Conservation (phyloP, 1,140 invertebrate genomes). For the Drosophila teissieri region DNA sequence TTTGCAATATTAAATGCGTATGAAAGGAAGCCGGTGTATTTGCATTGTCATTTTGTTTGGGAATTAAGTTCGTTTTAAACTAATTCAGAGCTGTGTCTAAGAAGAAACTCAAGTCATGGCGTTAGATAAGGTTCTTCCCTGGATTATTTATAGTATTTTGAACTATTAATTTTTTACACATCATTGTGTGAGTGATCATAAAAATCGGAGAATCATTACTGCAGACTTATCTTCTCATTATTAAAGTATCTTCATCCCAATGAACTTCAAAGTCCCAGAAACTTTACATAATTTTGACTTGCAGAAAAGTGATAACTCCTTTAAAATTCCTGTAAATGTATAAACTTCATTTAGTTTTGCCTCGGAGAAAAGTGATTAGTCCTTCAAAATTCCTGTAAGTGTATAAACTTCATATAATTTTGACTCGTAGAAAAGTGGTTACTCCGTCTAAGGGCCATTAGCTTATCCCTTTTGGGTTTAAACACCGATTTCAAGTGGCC, state of each 20-base stretch:
- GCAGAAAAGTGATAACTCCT: neutral
- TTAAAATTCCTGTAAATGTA: no score
- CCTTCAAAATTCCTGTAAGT: no score
- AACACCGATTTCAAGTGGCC: conserved; percentile 8
- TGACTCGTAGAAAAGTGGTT: neutral
- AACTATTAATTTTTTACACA: no score
- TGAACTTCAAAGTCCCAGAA: no score
- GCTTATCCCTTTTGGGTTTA: conserved; percentile 14
- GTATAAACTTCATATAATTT: no score
- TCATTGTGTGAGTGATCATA: no score
- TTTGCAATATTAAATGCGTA: conserved; percentile 35
- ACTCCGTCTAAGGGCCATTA: neutral
- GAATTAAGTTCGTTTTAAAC: neutral
- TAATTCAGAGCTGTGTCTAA: conserved; percentile 6
- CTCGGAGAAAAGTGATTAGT: neutral
- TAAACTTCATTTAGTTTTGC: neutral
- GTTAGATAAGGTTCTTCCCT: conserved; percentile 1
- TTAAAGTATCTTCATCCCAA: no score
- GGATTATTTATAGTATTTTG: neutral
- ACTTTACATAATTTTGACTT: neutral
- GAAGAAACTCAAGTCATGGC: conserved; percentile 21
- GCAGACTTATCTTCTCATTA: neutral
- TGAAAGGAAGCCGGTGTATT: conserved; percentile 1
- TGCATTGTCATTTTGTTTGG: conserved; percentile 47
- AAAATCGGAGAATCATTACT: neutral